Evolutionary conservation across 1,140 invertebrate species (phyloP), one percentile per base, ranked within the genome.

Genomic region (Lordiphosa mommai): DNA sequence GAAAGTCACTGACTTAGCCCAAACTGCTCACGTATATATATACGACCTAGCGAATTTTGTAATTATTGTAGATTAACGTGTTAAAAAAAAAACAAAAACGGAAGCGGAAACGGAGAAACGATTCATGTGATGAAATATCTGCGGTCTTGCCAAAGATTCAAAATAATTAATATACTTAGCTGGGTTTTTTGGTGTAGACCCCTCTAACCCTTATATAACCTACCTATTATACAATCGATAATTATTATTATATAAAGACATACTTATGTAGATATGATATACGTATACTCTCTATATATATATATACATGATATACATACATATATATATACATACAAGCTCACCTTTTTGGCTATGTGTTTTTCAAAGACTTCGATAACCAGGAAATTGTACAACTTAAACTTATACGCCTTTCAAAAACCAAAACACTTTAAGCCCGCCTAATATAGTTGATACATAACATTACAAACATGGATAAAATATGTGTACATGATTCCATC

Each of bases 111-210:
- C 50, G 52, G 60, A 64, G 49, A 74, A 76, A 76, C 66, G 43
- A 84, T 76, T 84, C 55, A 72, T 82, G 76, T 82, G 77, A 84
- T 82, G 61, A 68, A 13, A 80, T 48, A 82, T 76, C 66, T 84
- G 77, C 60, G 76, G 71, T 76, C 77, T 82, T 80, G 66, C 76
- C 76, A 80, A 80, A 76, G 61, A 82, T 68, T 67, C 36, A 63
- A 72, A 63, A 27, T 48, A 48, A 33, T 20, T 8, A 8, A 32
- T 34, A 33, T 47, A 47, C 12, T 46, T 13, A 36, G 32, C 33
- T 47, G 13, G 38, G 23, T 48, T 43, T 10, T 16, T 57, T 46
- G 33, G 57, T 43, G 43, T 52, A 58, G 55, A 37, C 33, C 59
- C n/a, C n/a, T n/a, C 48, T 40, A 10, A 9, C 37, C 9, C 16